Percentiles rank a stretch among this genome's conserved stretches.
Conservation (phyloP, 64 coral and sea anemone species). For the Astreopora myriophthalma region DNA sequence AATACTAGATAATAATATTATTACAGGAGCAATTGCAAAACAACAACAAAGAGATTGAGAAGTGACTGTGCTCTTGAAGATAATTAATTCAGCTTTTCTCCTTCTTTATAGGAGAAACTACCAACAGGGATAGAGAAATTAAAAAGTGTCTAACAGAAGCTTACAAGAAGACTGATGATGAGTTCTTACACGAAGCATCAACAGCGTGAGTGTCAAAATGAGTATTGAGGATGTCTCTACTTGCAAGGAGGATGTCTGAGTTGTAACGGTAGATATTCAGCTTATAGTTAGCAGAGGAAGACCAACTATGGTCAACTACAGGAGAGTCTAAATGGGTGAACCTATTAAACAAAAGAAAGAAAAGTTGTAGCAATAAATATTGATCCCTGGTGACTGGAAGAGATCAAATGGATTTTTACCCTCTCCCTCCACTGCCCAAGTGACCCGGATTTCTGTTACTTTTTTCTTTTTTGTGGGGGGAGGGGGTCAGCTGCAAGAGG, state of each 20-base stretch:
- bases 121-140: slow-evolving; percentile 86
- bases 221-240: not conserved
- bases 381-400: too few relatives aligned
- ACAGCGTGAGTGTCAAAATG: slow-evolving; percentile 76
- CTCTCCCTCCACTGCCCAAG: too few relatives aligned
- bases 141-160: slow-evolving; percentile 95
- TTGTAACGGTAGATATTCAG: not conserved
- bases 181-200: slow-evolving; percentile 91
- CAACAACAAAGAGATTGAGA: too few relatives aligned
- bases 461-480: too few relatives aligned
- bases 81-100: not conserved
- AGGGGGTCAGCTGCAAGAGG: too few relatives aligned
- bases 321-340: too few relatives aligned
- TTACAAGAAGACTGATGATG: slow-evolving; percentile 97
- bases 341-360: too few relatives aligned
- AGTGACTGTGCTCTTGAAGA: not conserved
- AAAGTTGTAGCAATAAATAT: too few relatives aligned
- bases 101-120: slow-evolving; percentile 54
- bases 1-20: slow-evolving; percentile 42
- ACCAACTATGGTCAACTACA: too few relatives aligned
- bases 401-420: too few relatives aligned
- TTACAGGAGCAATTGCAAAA: not conserved
- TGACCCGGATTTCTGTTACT: too few relatives aligned
- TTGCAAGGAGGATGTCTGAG: not conserved
- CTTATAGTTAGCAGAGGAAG: not conserved